Evolutionary conservation across 2,113 vertebrate species (phyloP).

Genomic region (Corythoichthys intestinalis): DNA sequence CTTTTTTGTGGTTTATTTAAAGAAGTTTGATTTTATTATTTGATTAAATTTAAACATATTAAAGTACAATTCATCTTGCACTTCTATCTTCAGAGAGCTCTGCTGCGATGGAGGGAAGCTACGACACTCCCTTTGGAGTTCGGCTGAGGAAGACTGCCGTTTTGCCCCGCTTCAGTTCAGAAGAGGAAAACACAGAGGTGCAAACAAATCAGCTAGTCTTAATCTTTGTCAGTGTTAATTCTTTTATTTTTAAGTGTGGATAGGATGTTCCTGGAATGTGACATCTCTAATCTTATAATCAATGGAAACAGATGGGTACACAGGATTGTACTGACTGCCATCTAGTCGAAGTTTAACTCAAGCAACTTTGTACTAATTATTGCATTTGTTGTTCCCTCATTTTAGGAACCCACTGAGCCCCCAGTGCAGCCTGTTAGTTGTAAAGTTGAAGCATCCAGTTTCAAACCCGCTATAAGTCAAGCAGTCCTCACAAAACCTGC

Average conservation of each 20-base stretch:
- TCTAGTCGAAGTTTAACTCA: neutral
- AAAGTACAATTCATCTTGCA: slow-evolving; percentile 1
- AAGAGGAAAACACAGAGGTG: slow-evolving; percentile 61
- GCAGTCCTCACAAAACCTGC: slow-evolving; percentile 52
- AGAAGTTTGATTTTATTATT: neutral
- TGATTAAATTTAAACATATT: neutral
- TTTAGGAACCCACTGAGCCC: slow-evolving; percentile 34
- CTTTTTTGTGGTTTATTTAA: neutral
- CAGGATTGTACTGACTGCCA: neutral
- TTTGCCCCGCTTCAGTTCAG: slow-evolving; percentile 67
- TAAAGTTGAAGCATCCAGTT: slow-evolving; percentile 29
- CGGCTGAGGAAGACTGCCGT: slow-evolving; percentile 76
- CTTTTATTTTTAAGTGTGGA: neutral
- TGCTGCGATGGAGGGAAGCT: slow-evolving; percentile 35
- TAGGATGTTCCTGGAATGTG: neutral
- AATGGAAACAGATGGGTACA: neutral
- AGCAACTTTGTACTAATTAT: neutral
- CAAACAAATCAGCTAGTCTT: neutral
- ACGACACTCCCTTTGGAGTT: slow-evolving; percentile 80
- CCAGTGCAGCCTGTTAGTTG: slow-evolving; percentile 17
- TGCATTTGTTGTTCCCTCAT: slow-evolving; percentile 1
- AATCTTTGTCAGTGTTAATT: neutral
- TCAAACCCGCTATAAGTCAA: slow-evolving; percentile 33
- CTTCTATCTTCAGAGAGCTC: slow-evolving; percentile 33
- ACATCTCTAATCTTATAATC: neutral